Base-by-base conservation (phyloP, 2,888 invertebrate genomes). In the Thumatha senex region DNA sequence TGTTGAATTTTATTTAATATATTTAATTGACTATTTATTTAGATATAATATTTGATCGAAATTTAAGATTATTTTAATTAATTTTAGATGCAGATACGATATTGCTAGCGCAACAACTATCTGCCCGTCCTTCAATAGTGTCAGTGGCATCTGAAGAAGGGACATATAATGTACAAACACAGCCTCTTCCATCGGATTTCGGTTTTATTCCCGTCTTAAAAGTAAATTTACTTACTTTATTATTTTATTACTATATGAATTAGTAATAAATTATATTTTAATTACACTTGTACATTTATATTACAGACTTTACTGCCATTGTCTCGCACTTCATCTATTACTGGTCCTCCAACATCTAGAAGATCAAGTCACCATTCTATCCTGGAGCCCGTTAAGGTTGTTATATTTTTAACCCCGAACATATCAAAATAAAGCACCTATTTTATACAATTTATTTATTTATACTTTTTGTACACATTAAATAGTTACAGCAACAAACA, bases 111-210 rank as follows among this genome's bases (percentile, higher is more conserved):
- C 87, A 88, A 54, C 90, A 92, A 55, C 61, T 92, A 43, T 92
- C 92, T 11, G 90, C 92, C 18, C 76, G 92, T 13, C 92, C 92
- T 2, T 92, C 92, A 4, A 90, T 92, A 55, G 92, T 91, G 12
- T 92, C 92, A 0, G 82, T 91, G 18, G 82, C 89, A 33, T 91
- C 91, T 13, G 91, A 91, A 71, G 91, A 91, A 67, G 91, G 91
- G 40, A 76, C 77, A 51, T 15, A 84, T 50, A 86, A 66, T 46
- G 61, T 91, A 49, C 83, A 82, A 67, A 85, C 88, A 13, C 88
- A 89, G 54, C 89, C 91, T n/a, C 67, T 90, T 10, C 88, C 91
- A 12, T 77, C 81, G 24, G 90, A 91, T 61, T 91, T 91, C 61
- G 84, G 89, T 57, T 91, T 91, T 66, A 82, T 90, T n/a, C 90